A percentile compares a stretch with the other conserved stretches of the same genome.
Evolutionary conservation across 2,888 invertebrate species (phyloP).

Genomic region (Lagria hirta): DNA sequence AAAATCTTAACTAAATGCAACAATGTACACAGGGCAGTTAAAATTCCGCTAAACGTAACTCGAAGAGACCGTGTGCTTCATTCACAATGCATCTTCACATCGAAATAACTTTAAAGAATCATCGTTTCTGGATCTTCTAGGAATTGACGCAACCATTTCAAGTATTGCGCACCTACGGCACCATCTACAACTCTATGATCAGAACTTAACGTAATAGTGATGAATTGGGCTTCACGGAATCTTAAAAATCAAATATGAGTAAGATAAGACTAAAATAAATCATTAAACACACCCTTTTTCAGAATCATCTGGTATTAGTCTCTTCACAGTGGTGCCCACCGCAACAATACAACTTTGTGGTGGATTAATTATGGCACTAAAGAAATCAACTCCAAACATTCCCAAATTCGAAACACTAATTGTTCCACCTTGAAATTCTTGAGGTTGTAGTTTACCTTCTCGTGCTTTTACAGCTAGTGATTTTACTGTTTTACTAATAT

Average conservation of each 20-base stretch:
- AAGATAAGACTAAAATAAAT: background rate
- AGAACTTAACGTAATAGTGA: conserved; percentile 92
- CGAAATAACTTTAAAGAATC: conserved; percentile 69
- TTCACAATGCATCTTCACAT: conserved; percentile 1
- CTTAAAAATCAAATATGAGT: conserved; percentile 54
- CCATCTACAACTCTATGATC: conserved; percentile 98
- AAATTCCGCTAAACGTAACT: conserved; percentile 4
- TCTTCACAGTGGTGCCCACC: conserved; percentile 77
- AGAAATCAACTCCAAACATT: conserved; percentile 88
- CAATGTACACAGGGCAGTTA: conserved; percentile 17
- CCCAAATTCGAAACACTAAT: conserved; percentile 94
- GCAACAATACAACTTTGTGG: conserved; percentile 95
- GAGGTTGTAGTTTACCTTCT: conserved; percentile 85
- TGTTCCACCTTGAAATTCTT: conserved; percentile 96
- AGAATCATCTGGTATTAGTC: conserved; percentile 71
- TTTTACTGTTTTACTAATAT: conserved; percentile 80
- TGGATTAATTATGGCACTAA: conserved; percentile 94
- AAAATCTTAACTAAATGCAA: conserved; percentile 17
- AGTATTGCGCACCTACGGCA: conserved; percentile 96
- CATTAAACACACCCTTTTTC: conserved; percentile 72
- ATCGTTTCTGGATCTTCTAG: conserved; percentile 93
- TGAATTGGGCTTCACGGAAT: conserved; percentile 71
- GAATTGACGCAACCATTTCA: conserved; percentile 82
- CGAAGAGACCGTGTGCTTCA: conserved; percentile 1
- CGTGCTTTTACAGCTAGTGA: conserved; percentile 82